Evolutionary conservation across 1,140 invertebrate genomes (phyloP).

Genomic region (Cydia strobilella): DNA sequence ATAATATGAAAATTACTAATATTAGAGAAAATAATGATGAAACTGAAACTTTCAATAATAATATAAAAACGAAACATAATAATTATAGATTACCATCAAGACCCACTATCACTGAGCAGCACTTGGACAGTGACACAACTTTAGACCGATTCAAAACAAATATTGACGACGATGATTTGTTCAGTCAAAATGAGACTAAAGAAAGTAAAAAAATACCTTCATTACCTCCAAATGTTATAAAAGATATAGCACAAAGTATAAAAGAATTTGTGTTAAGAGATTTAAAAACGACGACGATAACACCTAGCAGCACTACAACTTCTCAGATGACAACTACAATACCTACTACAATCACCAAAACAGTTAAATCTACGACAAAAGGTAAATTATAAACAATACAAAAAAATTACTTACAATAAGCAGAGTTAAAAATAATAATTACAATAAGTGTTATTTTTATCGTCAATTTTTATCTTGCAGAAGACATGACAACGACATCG

Average conservation of each 20-base stretch:
- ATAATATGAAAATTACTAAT: background rate
- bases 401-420: background rate
- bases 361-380: slow-evolving; percentile 27
- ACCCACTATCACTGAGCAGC: background rate
- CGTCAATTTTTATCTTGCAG: background rate
- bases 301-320: slow-evolving; percentile 33
- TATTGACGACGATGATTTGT: background rate
- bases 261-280: slow-evolving; percentile 61
- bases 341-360: slow-evolving; percentile 32
- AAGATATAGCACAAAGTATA: slow-evolving; percentile 61
- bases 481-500: background rate
- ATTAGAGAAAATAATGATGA: background rate
- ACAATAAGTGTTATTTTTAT: background rate
- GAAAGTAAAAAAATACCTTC: background rate
- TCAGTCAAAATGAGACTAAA: background rate
- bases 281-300: slow-evolving; percentile 41
- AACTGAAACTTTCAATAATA: background rate
- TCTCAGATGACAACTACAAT: slow-evolving; percentile 30
- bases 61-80: background rate
- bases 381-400: slow-evolving; percentile 35
- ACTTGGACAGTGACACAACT: background rate
- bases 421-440: background rate
- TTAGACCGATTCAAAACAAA: background rate
- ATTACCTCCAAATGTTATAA: slow-evolving; percentile 50
- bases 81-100: background rate